Conservation (phyloP, 2,888 invertebrate genomes). For the Barypeithes pellucidus region DNA sequence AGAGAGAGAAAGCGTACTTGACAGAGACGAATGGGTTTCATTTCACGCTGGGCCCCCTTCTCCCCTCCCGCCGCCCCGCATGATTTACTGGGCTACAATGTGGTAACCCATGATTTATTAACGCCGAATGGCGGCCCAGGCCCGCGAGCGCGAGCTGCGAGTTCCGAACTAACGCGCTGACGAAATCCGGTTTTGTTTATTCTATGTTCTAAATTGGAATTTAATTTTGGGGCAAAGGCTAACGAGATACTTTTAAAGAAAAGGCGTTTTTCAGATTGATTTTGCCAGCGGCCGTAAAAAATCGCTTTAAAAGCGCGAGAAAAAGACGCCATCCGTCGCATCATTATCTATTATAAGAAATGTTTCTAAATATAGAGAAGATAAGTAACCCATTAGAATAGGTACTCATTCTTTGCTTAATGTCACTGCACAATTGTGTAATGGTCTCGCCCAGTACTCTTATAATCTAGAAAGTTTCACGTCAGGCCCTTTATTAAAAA, state of each 20-base stretch:
- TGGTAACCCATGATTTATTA: slow-evolving; percentile 80
- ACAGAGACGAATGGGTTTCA: slow-evolving; percentile 73
- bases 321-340: too few species aligned
- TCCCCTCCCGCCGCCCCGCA: slow-evolving; percentile 68
- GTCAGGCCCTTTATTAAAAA: too few species aligned
- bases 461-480: too few species aligned
- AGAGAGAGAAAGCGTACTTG: slow-evolving; percentile 62
- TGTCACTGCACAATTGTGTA: too few species aligned
- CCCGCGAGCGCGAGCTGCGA: slow-evolving; percentile 52
- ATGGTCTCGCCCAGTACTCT: too few species aligned
- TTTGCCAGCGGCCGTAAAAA: not conserved
- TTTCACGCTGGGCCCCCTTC: slow-evolving; percentile 73
- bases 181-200: slow-evolving; percentile 42
- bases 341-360: too few species aligned
- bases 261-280: not conserved
- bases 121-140: slow-evolving; percentile 54
- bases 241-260: slow-evolving; percentile 29
- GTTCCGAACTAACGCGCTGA: slow-evolving; percentile 49
- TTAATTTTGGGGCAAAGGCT: slow-evolving; percentile 35
- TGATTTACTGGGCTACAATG: slow-evolving; percentile 81
- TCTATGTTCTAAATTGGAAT: slow-evolving; percentile 44
- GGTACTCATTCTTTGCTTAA: too few species aligned
- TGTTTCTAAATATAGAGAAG: too few species aligned
- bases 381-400: too few species aligned
- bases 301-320: too few species aligned